These are phyloP conservation scores for Raja brachyura DNA, from an alignment of 2,113 vertebrate genomes.

Conservation along the genomic window DNA sequence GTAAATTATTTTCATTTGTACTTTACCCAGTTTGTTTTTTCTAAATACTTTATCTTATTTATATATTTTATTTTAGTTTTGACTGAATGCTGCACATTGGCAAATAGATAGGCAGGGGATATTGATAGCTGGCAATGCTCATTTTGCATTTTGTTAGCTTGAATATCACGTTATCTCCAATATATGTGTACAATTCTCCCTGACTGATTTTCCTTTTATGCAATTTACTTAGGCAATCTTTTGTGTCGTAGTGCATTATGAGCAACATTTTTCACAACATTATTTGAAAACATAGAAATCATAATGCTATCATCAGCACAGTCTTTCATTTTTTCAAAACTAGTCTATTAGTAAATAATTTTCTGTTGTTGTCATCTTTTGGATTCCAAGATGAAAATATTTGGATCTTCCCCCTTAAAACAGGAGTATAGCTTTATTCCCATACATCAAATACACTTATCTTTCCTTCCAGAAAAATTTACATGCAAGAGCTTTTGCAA, in stretches of 20 bases:
- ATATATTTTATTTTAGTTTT: not conserved
- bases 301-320: not conserved
- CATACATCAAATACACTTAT: slow-evolving; percentile 16
- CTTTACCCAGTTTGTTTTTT: not conserved
- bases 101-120: not conserved
- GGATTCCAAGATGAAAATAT: not conserved
- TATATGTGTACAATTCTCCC: not conserved
- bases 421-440: not conserved
- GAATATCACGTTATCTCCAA: not conserved
- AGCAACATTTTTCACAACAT: not conserved
- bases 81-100: not conserved
- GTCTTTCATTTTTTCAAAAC: not conserved
- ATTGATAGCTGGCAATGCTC: not conserved
- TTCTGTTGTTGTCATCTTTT: not conserved
- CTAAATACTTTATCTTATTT: not conserved
- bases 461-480: not conserved
- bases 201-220: not conserved
- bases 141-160: not conserved
- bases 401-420: not conserved
- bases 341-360: not conserved
- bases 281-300: not conserved
- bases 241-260: not conserved
- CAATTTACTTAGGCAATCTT: not conserved
- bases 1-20: not conserved
- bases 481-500: slow-evolving; percentile 1